Conservation (phyloP, 2,113 vertebrate species). For the Isichthys henryi region DNA sequence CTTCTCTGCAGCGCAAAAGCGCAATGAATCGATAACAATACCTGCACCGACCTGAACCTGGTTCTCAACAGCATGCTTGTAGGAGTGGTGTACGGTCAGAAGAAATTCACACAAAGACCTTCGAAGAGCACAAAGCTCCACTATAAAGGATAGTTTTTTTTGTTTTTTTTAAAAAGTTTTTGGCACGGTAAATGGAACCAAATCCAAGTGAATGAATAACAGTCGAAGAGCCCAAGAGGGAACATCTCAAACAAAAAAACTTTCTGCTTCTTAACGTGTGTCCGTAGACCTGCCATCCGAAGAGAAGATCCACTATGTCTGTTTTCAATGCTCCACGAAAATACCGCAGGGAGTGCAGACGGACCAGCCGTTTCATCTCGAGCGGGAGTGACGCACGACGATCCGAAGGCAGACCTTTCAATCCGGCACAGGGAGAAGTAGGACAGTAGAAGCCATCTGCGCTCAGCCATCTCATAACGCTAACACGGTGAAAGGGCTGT, state of each 20-base stretch:
- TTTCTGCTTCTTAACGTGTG: neutral
- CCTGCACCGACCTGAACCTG: constrained; percentile 14
- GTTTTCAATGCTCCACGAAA: neutral
- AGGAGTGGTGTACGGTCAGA: constrained; percentile 20
- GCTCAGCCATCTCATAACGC: neutral
- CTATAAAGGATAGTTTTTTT: neutral
- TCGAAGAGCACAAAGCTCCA: constrained; percentile 26
- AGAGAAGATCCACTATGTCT: neutral
- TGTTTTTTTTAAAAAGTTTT: neutral
- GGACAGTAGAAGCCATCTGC: constrained; percentile 2
- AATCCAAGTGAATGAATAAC: constrained; percentile 12
- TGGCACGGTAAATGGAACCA: neutral
- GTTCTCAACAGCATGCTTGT: constrained; percentile 10
- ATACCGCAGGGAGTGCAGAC: neutral
- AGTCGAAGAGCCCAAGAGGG: neutral
- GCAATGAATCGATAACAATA: constrained; percentile 20
- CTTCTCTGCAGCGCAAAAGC: constrained; percentile 10
- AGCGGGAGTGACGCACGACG: neutral
- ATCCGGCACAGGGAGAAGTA: neutral
- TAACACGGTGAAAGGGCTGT: neutral
- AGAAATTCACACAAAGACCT: constrained; percentile 25
- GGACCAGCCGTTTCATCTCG: neutral
- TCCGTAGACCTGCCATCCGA: neutral
- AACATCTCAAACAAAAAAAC: constrained; percentile 3
- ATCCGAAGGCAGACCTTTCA: neutral